phyloP scores from a whole-genome alignment of 2,113 vertebrate species.

The Nibea albiflora region DNA sequence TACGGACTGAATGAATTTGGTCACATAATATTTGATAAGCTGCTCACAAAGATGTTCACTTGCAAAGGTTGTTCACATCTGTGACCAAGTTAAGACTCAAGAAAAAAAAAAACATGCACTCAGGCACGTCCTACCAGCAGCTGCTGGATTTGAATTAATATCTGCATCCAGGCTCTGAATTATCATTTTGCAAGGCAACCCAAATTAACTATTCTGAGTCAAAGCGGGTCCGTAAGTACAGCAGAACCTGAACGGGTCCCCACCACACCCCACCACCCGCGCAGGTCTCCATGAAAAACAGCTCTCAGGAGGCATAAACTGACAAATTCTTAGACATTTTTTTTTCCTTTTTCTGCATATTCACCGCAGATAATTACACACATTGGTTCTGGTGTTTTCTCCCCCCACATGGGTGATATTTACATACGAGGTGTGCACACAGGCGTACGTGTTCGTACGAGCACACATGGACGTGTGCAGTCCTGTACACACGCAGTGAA shows the following conservation, averaged over 20 bases:
- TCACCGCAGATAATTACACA: constrained; percentile 47
- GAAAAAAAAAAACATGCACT: not conserved
- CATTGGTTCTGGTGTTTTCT: constrained; percentile 5
- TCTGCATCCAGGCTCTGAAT: constrained; percentile 3
- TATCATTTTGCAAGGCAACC: constrained; percentile 31
- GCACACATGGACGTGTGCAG: not conserved
- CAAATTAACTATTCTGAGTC: constrained; percentile 30
- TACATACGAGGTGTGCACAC: constrained; percentile 13
- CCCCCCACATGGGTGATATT: constrained; percentile 39
- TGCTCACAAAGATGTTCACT: no score
- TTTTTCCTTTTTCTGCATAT: constrained; percentile 57
- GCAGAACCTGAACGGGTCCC: constrained; percentile 52
- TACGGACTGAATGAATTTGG: no score
- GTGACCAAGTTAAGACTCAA: not conserved
- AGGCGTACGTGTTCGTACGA: not conserved
- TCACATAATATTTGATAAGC: not conserved
- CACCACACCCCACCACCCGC: constrained; percentile 62
- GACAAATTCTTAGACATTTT: constrained; percentile 42
- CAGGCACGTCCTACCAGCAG: not conserved
- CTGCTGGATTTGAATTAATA: constrained; percentile 9
- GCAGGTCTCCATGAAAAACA: constrained; percentile 71
- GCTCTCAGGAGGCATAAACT: constrained; percentile 49
- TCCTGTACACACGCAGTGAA: not conserved
- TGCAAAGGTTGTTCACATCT: no score
- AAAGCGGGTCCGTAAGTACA: not conserved